Conservation (phyloP, 2,797 vertebrate genomes). For the Phrynocephalus guinanensis region DNA sequence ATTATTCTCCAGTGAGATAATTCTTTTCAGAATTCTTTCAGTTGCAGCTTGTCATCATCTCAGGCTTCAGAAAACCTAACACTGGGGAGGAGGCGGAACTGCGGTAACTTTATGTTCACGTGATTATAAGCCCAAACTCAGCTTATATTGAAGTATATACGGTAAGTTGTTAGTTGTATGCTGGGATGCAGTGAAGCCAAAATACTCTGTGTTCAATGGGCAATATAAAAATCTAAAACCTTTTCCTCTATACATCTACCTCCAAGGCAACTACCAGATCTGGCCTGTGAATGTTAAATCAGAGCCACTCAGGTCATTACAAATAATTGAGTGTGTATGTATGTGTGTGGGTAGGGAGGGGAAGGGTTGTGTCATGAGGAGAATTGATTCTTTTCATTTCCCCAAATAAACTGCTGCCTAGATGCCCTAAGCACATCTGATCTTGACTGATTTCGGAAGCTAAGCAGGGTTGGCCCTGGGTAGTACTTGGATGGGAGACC, state of each 20-base stretch:
- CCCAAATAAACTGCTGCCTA: background rate
- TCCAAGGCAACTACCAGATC: conserved; percentile 9
- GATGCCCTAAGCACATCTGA: too few species aligned
- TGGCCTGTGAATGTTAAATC: conserved; percentile 16
- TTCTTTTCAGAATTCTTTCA: too few species aligned
- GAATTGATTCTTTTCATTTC: background rate
- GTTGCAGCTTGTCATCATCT: too few species aligned
- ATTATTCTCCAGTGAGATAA: too few species aligned
- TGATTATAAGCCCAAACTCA: too few species aligned
- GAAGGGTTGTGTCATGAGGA: background rate
- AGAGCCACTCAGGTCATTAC: background rate
- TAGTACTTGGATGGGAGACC: too few species aligned
- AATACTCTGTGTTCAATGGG: background rate
- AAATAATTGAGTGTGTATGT: background rate
- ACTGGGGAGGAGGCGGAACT: too few species aligned
- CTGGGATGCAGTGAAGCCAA: background rate
- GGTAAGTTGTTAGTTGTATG: background rate
- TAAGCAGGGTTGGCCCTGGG: too few species aligned
- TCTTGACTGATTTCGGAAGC: too few species aligned
- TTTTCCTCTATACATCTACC: background rate
- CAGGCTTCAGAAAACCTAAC: too few species aligned
- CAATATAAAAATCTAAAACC: background rate
- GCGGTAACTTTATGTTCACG: too few species aligned
- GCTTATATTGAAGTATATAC: too few species aligned
- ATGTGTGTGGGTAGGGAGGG: background rate